These are phyloP conservation scores for Megalops cyprinoides DNA, from an alignment of 2,797 vertebrate species.

Conservation along the genomic window DNA sequence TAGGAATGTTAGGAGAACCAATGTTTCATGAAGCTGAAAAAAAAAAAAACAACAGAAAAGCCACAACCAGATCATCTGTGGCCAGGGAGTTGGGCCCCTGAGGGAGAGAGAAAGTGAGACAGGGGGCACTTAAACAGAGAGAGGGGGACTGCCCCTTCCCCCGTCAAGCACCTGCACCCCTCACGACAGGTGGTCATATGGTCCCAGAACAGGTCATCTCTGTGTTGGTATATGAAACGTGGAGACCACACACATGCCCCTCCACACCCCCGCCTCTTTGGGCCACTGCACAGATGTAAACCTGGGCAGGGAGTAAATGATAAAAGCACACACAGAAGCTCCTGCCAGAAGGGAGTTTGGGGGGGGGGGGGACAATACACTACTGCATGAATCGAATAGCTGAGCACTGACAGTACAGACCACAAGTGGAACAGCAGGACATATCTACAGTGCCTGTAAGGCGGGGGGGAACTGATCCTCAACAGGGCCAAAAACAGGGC, in stretches of 20 bases:
- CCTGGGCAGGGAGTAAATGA: background rate
- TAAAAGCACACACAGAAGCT: background rate
- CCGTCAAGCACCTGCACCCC: no score
- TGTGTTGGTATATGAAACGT: background rate
- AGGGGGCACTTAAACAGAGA: no score
- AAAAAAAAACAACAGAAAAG: no score
- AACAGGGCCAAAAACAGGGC: background rate
- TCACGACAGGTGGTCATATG: no score
- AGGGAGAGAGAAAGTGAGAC: no score
- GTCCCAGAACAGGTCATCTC: background rate
- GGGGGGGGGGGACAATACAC: background rate
- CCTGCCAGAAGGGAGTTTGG: background rate
- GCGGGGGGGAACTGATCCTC: background rate
- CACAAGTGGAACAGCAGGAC: background rate
- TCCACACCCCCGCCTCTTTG: background rate
- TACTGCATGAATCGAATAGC: background rate
- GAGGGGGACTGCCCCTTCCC: no score
- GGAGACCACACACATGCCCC: background rate
- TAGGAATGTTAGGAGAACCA: no score
- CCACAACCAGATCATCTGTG: no score
- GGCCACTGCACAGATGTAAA: background rate
- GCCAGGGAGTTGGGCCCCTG: no score
- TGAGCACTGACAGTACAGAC: background rate
- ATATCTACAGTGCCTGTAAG: background rate
- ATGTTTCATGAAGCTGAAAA: no score